Base-by-base conservation (phyloP, 2,113 vertebrate species). In the Tichodroma muraria region DNA sequence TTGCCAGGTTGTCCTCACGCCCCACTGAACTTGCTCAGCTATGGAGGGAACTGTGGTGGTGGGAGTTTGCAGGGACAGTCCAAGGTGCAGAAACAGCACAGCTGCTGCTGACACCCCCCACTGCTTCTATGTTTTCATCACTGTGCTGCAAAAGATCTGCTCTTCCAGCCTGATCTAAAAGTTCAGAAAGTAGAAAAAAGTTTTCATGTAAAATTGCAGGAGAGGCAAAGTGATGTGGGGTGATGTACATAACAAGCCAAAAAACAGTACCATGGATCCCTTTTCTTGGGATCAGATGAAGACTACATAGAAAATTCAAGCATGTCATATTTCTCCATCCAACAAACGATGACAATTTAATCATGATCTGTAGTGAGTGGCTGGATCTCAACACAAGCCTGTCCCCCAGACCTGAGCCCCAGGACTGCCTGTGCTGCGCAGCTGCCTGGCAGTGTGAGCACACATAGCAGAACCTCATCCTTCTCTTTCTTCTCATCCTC, bases 341-440 rank as follows among this genome's bases (percentile, higher is more conserved):
- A 72, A 13, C 3, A 4, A 88, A 37, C 42, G 37, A 45, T 11
- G 15, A 45, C 20, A 14, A 28, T 42, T 76, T 52, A 11, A 6
- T 73, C 1, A 0, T 15, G 14, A 60, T 37, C 31, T 1, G 0
- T n/a, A 71, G 47, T n/a, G 35, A 50, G 27, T 35, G 35, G 6
- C 30, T 94, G 80, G 81, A 47, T 27, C 33, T 75, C 35, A 78
- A 1, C 17, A 33, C 0, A 5, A 88, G 9, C 30, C 44, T 8
- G 4, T 25, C 4, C 30, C 17, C 7, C 15, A 44, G 4, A 40
- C n/a, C 8, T 2, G 5, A 70, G 54, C 50, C 5, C 31, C 25
- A 37, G n/a, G 8, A 17, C 16, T 5, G 3, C 70, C 38, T 52
- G 30, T 14, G 12, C 38, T 59, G 13, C 63, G 6, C 27, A 63